Percentiles rank a stretch among this genome's conserved stretches.
phyloP scores from a whole-genome alignment of 2,113 vertebrate species.

The Perccottus glenii region DNA sequence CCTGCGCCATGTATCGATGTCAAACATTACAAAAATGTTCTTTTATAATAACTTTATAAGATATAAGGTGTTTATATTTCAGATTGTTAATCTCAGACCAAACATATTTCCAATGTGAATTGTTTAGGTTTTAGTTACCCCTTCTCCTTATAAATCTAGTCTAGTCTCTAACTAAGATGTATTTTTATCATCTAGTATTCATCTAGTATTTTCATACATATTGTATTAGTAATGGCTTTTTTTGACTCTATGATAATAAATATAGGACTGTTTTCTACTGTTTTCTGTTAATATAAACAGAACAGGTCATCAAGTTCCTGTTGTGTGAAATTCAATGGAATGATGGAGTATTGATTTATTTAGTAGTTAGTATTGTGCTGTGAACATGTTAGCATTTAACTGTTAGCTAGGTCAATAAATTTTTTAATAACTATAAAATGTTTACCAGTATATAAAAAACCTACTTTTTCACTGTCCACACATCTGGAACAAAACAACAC shows the following conservation, averaged over 20 bases:
- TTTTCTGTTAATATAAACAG: neutral
- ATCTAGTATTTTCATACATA: too few species aligned
- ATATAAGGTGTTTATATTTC: too few species aligned
- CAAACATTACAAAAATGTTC: neutral
- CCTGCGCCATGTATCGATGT: neutral
- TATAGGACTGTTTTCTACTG: neutral
- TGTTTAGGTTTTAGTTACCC: too few species aligned
- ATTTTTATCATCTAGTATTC: too few species aligned
- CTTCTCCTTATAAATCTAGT: too few species aligned
- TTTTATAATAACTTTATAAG: neutral
- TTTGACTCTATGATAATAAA: too few species aligned
- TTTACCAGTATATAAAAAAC: slow-evolving; percentile 84
- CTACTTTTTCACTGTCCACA: slow-evolving; percentile 82
- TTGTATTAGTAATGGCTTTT: too few species aligned
- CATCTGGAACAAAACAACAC: slow-evolving; percentile 82
- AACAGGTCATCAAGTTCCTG: slow-evolving; percentile 3
- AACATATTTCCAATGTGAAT: too few species aligned
- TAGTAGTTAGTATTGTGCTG: slow-evolving; percentile 45
- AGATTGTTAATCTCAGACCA: too few species aligned
- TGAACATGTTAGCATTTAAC: slow-evolving; percentile 31
- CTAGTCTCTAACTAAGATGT: too few species aligned
- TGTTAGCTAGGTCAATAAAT: slow-evolving; percentile 51
- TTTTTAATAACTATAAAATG: slow-evolving; percentile 59
- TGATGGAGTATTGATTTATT: slow-evolving; percentile 6
- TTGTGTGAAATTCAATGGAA: neutral